Evolutionary conservation across 2,113 vertebrate genomes (phyloP).

Genomic region (Mus pahari): DNA sequence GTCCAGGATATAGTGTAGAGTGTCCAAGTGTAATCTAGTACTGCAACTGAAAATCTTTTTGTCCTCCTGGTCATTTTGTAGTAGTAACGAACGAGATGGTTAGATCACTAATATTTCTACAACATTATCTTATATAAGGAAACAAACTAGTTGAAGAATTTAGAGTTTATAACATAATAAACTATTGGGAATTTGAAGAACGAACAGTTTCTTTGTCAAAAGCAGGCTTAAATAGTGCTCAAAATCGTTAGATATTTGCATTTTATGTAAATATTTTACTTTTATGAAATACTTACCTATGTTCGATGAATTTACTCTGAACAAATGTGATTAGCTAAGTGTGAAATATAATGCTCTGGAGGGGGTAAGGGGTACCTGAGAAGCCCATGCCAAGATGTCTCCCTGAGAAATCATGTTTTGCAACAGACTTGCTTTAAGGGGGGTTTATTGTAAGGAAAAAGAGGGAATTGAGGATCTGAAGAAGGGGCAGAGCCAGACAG

Average conservation of each 20-base stretch:
- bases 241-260: neutral
- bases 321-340: neutral
- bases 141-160: neutral
- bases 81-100: fast-evolving
- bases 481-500: no score
- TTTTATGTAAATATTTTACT: neutral
- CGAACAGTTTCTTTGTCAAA: neutral
- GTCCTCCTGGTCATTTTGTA: neutral
- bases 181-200: neutral
- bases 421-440: no score
- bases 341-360: no score
- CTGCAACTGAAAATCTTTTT: neutral
- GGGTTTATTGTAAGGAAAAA: no score
- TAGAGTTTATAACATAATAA: neutral
- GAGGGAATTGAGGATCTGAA: no score
- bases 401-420: no score
- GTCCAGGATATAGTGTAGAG: neutral
- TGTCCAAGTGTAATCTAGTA: neutral
- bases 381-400: no score
- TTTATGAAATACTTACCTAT: neutral
- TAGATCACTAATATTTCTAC: neutral
- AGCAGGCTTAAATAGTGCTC: neutral
- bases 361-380: no score
- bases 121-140: neutral
- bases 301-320: neutral